Conservation (phyloP, 2,797 vertebrate genomes). For the Enteromius thamalakanensis region DNA sequence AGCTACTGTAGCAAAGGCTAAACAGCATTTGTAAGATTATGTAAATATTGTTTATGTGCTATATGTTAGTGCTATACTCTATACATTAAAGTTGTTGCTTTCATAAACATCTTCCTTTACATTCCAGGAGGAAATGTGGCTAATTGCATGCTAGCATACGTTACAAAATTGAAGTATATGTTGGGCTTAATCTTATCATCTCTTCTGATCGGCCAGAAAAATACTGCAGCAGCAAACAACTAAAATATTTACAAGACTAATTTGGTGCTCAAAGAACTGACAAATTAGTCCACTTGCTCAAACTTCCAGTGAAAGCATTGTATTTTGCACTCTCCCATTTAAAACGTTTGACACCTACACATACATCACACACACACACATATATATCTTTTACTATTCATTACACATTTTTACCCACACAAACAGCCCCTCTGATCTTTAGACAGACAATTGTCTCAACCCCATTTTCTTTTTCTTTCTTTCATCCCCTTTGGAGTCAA, state of each 20-base stretch:
- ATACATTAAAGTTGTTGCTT: too few relatives aligned
- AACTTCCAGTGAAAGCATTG: background rate
- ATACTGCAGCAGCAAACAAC: background rate
- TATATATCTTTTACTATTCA: constrained; percentile 19
- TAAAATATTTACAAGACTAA: background rate
- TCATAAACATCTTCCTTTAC: background rate
- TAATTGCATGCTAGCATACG: background rate
- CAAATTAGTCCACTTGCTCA: background rate
- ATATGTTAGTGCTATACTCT: background rate
- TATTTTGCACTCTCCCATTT: background rate
- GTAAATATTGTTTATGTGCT: background rate
- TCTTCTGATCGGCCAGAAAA: background rate
- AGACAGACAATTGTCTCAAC: constrained; percentile 10
- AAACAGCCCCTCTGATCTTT: constrained; percentile 38
- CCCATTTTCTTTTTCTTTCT: constrained; percentile 35
- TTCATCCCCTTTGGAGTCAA: constrained; percentile 59
- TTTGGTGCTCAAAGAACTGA: background rate
- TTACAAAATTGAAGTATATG: background rate
- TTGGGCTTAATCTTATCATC: background rate
- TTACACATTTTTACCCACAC: constrained; percentile 23
- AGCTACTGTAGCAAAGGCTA: background rate
- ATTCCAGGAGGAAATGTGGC: background rate
- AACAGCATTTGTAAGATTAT: background rate
- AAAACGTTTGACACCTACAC: background rate
- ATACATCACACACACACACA: constrained; percentile 48